phyloP scores from a whole-genome alignment of 2,113 vertebrate genomes.

The Capreolus pygargus region DNA sequence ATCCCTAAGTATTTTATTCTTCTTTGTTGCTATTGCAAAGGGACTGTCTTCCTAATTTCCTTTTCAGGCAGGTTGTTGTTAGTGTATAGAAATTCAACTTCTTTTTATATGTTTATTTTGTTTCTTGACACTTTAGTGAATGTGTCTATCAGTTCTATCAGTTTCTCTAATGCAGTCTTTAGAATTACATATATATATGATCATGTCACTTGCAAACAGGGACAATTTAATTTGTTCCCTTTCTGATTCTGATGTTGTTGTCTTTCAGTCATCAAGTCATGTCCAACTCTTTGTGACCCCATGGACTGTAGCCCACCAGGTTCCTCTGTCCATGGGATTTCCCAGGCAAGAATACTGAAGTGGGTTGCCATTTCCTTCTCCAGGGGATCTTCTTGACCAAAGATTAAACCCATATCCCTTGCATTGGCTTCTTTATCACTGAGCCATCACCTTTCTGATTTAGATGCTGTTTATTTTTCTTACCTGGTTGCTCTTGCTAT shows the following conservation, averaged over 20 bases:
- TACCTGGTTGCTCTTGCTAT: background rate
- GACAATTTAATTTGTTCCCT: background rate
- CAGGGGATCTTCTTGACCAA: background rate
- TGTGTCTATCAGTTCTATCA: background rate
- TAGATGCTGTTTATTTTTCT: background rate
- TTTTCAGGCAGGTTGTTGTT: background rate
- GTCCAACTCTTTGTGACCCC: background rate
- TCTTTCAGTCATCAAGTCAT: background rate
- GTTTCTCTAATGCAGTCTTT: background rate
- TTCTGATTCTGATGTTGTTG: background rate
- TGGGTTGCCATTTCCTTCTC: background rate
- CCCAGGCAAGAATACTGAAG: background rate
- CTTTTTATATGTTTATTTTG: background rate
- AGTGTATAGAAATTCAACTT: background rate
- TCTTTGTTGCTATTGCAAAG: background rate
- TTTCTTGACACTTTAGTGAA: background rate
- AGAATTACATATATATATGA: background rate
- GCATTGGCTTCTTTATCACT: background rate
- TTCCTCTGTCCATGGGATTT: background rate
- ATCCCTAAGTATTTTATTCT: background rate
- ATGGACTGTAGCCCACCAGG: background rate
- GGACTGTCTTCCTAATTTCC: background rate
- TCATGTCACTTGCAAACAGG: background rate
- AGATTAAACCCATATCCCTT: background rate
- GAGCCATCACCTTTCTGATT: background rate